These are phyloP conservation scores for Selene dorsalis DNA, from an alignment of 2,797 vertebrate genomes.

Conservation along the genomic window DNA sequence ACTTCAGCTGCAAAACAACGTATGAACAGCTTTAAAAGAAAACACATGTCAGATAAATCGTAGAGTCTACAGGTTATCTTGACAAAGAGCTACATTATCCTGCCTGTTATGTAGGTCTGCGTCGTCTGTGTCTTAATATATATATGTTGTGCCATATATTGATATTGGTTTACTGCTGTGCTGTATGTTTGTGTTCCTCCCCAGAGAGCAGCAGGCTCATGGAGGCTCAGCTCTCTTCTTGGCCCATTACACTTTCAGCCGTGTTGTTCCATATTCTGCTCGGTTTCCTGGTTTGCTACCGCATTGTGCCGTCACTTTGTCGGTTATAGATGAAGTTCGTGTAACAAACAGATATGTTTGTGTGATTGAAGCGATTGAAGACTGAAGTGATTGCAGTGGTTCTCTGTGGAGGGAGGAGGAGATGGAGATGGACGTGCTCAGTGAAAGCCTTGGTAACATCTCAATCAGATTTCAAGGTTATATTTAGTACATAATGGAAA, in stretches of 20 bases:
- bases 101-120: background rate
- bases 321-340: too few species aligned
- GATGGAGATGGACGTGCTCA: background rate
- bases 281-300: background rate
- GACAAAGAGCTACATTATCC: background rate
- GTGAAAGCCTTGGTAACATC: background rate
- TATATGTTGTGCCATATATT: background rate
- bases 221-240: background rate
- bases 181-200: background rate
- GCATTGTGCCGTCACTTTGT: too few species aligned
- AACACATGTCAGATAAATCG: too few species aligned
- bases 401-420: too few species aligned
- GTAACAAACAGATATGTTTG: background rate
- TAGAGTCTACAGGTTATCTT: too few species aligned
- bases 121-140: background rate
- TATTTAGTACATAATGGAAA: background rate
- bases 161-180: background rate
- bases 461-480: background rate
- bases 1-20: too few species aligned
- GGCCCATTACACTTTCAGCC: constrained; percentile 1
- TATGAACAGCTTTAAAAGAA: too few species aligned
- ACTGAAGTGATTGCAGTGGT: too few species aligned
- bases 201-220: background rate
- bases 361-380: too few species aligned
- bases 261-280: background rate